These are phyloP conservation scores for Chaunax sp. DNA, from an alignment of 2,797 vertebrate species.

Conservation along the genomic window DNA sequence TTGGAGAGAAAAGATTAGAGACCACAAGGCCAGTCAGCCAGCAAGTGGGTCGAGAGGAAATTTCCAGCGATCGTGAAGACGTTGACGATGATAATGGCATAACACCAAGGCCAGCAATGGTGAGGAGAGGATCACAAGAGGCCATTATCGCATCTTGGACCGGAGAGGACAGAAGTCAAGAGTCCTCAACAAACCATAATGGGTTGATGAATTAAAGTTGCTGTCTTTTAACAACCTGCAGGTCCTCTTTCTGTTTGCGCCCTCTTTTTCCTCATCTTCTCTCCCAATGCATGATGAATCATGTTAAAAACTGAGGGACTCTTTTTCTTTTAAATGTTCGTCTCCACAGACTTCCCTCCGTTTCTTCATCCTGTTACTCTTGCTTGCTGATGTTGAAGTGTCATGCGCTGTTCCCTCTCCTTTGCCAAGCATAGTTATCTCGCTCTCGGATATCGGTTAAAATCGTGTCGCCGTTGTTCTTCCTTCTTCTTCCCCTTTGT, in stretches of 20 bases:
- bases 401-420: constrained; percentile 32
- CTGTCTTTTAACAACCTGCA: constrained; percentile 36
- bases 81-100: constrained; percentile 51
- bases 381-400: constrained; percentile 28
- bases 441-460: constrained; percentile 27
- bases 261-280: constrained; percentile 37
- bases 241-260: constrained; percentile 14
- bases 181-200: constrained; percentile 32
- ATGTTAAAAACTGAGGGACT: constrained; percentile 40
- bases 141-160: constrained; percentile 27
- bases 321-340: constrained; percentile 18
- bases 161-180: constrained; percentile 41
- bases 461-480: constrained; percentile 4
- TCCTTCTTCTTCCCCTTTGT: constrained; percentile 3
- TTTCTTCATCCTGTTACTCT: constrained; percentile 36
- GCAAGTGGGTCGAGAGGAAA: constrained; percentile 53
- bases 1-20: constrained; percentile 58
- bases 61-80: constrained; percentile 31
- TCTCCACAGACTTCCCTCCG: constrained; percentile 29
- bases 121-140: constrained; percentile 53
- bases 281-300: constrained; percentile 41
- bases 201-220: constrained; percentile 33
- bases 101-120: constrained; percentile 48
- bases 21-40: constrained; percentile 57
- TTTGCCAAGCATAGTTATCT: constrained; percentile 5